Evolutionary conservation across 2,888 invertebrate species (phyloP).

Genomic region (Coleophora flavipennella): DNA sequence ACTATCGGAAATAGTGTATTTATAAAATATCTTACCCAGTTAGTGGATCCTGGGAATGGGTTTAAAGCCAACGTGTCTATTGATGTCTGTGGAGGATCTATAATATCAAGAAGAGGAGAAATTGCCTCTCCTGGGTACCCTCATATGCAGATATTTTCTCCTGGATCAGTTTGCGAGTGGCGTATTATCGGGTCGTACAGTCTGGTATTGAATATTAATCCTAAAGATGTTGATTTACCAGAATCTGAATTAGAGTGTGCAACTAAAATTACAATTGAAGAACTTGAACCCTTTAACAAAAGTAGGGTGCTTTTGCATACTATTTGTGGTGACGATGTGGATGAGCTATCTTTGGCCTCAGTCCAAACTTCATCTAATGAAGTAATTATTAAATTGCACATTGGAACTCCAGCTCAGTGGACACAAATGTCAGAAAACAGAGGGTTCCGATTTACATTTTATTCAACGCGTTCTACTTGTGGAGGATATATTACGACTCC

Average conservation of each 20-base stretch:
- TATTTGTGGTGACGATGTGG: conserved; percentile 30
- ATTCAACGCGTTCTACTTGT: conserved; percentile 73
- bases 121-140: conserved; percentile 82
- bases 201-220: conserved; percentile 30
- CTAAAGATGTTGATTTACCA: conserved; percentile 36
- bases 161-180: conserved; percentile 81
- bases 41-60: conserved; percentile 80
- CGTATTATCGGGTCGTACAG: conserved; percentile 63
- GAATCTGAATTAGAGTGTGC: conserved; percentile 38
- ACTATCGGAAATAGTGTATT: conserved; percentile 78
- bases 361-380: conserved; percentile 45
- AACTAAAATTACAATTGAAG: conserved; percentile 48
- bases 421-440: conserved; percentile 37
- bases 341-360: conserved; percentile 13
- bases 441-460: conserved; percentile 77
- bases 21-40: conserved; percentile 80
- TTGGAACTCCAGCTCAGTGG: conserved; percentile 40
- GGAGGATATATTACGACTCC: conserved; percentile 75
- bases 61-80: conserved; percentile 81
- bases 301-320: conserved; percentile 32
- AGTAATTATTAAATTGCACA: conserved; percentile 38
- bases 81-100: conserved; percentile 76
- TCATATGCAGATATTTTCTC: conserved; percentile 54
- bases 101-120: conserved; percentile 70
- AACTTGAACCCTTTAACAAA: conserved; percentile 35